Base-by-base conservation (phyloP, 1,140 invertebrate genomes). In the Aplysia californica region DNA sequence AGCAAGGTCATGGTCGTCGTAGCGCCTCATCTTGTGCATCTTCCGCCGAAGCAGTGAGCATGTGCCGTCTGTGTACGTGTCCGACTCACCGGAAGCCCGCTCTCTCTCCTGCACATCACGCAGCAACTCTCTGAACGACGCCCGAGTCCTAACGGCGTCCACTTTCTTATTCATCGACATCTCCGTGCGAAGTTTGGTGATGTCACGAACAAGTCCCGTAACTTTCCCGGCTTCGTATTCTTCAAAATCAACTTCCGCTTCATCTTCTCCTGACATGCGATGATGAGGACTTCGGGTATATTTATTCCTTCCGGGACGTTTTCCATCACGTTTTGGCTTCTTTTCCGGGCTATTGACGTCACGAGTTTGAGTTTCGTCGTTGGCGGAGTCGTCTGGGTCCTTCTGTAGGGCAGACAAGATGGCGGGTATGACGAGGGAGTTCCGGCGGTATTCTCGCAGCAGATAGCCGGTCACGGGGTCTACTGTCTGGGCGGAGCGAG, bases 11-110 rank as follows among this genome's bases (percentile, higher is more conserved):
- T 15, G n/a, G n/a, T 50, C 44, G 44, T 50, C 61, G 4, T 23
- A 21, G 31, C 79, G 68, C 21, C 81, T 29, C 23, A 77, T 77
- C 59, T 83, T 84, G 61, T 85, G 80, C 64, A 85, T 76, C 58
- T 83, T 82, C 55, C 84, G 75, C 56, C 84, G 80, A 67, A 85
- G 79, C 41, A 85, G 58, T 26, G 75, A 72, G 70, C 84, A 85
- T 0, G 83, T 79, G 1, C 84, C 84, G 69, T 85, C 83, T 1
- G 84, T 85, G 50, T 80, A 83, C 23, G 80, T 76, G 50, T 84
- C 79, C 20, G 79, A 80, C n/a, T 77, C 78, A 18, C 76, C 29
- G 36, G 67, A 59, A 58, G 29, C 55, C 61, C 65, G 64, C 39
- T 67, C 66, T 76, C 36, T 65, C 44, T 79, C 66, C 20, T 75